Evolutionary conservation across 1,140 invertebrate genomes (phyloP).

Genomic region (Pseudomyrmex flavicornis): DNA sequence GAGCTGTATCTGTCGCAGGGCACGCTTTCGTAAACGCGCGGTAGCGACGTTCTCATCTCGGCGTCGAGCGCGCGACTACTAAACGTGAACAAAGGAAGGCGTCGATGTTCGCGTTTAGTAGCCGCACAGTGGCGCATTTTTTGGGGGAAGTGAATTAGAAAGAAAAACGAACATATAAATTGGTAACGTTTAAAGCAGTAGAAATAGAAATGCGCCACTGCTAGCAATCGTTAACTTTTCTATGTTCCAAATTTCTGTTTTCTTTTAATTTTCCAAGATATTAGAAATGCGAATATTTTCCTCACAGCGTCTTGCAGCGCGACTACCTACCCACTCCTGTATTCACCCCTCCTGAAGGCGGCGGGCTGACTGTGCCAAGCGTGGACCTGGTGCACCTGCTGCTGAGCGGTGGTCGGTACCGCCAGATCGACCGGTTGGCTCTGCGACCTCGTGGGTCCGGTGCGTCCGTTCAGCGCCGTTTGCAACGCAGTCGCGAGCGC

Average conservation of each 20-base stretch:
- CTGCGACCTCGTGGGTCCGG: slow-evolving; percentile 84
- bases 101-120: neutral
- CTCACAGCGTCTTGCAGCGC: neutral
- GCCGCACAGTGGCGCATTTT: slow-evolving; percentile 12
- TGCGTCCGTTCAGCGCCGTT: slow-evolving; percentile 79
- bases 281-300: no score
- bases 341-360: slow-evolving; percentile 82
- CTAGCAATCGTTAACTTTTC: neutral
- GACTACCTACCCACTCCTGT: slow-evolving; percentile 79
- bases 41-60: neutral
- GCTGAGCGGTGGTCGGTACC: slow-evolving; percentile 75
- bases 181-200: neutral
- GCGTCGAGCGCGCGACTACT: neutral
- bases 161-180: neutral
- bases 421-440: slow-evolving; percentile 85
- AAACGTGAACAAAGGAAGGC: neutral
- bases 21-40: slow-evolving; percentile 28
- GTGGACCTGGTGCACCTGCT: slow-evolving; percentile 78
- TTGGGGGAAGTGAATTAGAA: neutral
- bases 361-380: slow-evolving; percentile 84
- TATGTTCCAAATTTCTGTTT: neutral
- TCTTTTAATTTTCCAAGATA: no score
- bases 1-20: slow-evolving; percentile 80
- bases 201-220: slow-evolving; percentile 3
- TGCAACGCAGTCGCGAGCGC: slow-evolving; percentile 81